Evolutionary conservation across 2,113 vertebrate species (phyloP), one percentile per base, ranked within the genome.

Genomic region (Anolis sagrei): DNA sequence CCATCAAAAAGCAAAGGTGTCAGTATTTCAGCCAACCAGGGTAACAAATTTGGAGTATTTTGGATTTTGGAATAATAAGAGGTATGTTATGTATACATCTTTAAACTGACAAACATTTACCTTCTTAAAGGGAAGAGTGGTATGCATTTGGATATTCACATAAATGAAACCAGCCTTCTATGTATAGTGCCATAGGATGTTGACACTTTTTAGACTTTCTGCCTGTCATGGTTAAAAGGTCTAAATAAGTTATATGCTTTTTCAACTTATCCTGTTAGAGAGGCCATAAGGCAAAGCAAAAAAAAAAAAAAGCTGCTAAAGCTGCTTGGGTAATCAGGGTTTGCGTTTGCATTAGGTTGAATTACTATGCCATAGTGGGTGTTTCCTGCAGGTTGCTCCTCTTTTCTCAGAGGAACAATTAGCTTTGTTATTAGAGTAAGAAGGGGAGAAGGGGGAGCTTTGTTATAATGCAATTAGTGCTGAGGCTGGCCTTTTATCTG

Each of bases 321-420:
- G 58, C 77, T 79, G 39, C 34, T 79, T 79, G 58, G 36, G 32
- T 79, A 79, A 79, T 79, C 58, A 58, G 64, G 34, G 77, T 79
- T 79, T 54, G 76, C 32, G 49, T 77, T 6, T 79, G 58, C 58
- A 39, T 79, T 62, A 79, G 34, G 77, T 64, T 39, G 58, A 39
- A 64, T 79, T 62, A 64, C 39, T 39, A 79, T 25, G 23, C 21
- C 51, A 62, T 25, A 61, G n/a, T 11, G 51, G 51, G 32, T 79
- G 77, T 64, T 79, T 44, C 32, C 77, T 64, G 10, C 77, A 64
- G 58, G 62, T 64, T 64, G 58, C 77, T 7, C 62, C 21, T 79
- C 34, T 18, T 39, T 79, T 79, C 58, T 62, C 11, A 11, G 23
- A 79, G 32, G 51, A 25, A n/a, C 27, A 78, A 61, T 78, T 78